phyloP scores from a whole-genome alignment of 2,888 invertebrate species.

The Deilephila elpenor region DNA sequence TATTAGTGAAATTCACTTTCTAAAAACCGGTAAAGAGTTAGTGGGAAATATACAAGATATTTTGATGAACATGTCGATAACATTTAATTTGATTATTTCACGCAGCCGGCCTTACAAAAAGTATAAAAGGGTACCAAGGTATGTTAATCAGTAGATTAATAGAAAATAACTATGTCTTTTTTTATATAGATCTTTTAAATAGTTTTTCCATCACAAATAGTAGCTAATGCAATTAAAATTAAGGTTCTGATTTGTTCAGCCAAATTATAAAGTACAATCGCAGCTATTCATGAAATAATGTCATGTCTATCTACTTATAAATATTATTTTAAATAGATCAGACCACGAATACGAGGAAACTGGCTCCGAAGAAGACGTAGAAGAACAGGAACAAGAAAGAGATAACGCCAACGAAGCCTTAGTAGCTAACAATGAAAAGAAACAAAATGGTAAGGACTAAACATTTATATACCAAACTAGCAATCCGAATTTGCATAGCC shows the following conservation, averaged over 20 bases:
- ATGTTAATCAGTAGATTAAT: conserved; percentile 39
- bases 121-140: conserved; percentile 77
- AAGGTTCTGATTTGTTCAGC: no score
- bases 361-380: conserved; percentile 88
- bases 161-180: no score
- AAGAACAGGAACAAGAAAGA: conserved; percentile 87
- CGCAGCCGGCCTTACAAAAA: conserved; percentile 73
- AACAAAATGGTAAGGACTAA: conserved; percentile 68
- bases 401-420: conserved; percentile 81
- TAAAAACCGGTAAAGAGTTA: no score
- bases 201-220: no score
- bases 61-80: no score
- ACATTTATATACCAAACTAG: no score
- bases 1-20: no score
- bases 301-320: background rate
- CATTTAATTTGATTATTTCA: conserved; percentile 31
- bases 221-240: no score
- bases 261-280: no score
- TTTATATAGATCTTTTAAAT: no score
- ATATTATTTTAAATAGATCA: conserved; percentile 74
- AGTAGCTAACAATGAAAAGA: conserved; percentile 62
- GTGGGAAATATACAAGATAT: no score
- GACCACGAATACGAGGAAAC: conserved; percentile 88
- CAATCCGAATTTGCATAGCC: no score
- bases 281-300: background rate